Conservation (phyloP, 2,797 vertebrate species). For the Rachycentron canadum region DNA sequence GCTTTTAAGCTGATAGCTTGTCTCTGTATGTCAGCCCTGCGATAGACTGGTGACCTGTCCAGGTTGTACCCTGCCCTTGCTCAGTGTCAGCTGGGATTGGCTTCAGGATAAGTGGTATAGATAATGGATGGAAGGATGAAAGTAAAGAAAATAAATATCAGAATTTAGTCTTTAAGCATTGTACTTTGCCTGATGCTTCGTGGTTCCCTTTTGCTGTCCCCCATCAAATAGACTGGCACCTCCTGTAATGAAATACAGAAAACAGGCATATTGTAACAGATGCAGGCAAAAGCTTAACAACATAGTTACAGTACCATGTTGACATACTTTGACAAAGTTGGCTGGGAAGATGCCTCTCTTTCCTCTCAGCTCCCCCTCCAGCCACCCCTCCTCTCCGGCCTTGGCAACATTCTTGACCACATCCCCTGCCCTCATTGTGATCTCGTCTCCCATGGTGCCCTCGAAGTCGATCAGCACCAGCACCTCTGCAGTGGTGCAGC, state of each 20-base stretch:
- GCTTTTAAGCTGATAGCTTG: background rate
- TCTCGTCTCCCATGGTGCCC: slow-evolving; percentile 84
- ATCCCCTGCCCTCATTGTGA: slow-evolving; percentile 85
- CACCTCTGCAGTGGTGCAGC: slow-evolving; percentile 80
- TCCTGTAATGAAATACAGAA: slow-evolving; percentile 74
- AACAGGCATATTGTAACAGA: slow-evolving; percentile 1
- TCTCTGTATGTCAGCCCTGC: too few species aligned
- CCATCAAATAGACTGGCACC: slow-evolving; percentile 83
- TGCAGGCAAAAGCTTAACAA: background rate
- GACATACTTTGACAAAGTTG: slow-evolving; percentile 87
- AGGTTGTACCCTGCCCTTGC: too few species aligned
- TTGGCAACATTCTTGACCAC: slow-evolving; percentile 86
- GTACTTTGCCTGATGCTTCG: slow-evolving; percentile 85
- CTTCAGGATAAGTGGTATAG: too few species aligned
- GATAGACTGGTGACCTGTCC: too few species aligned
- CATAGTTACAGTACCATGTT: background rate
- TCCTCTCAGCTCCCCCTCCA: slow-evolving; percentile 86
- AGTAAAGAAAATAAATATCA: background rate
- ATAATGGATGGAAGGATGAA: too few species aligned
- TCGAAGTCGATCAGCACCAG: slow-evolving; percentile 89
- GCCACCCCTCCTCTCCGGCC: slow-evolving; percentile 87
- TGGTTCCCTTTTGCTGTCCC: slow-evolving; percentile 82
- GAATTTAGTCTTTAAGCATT: slow-evolving; percentile 9
- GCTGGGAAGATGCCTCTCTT: slow-evolving; percentile 88
- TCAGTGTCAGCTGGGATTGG: too few species aligned